These are phyloP conservation scores for Gambusia affinis DNA, from an alignment of 2,113 vertebrate species.

Conservation along the genomic window DNA sequence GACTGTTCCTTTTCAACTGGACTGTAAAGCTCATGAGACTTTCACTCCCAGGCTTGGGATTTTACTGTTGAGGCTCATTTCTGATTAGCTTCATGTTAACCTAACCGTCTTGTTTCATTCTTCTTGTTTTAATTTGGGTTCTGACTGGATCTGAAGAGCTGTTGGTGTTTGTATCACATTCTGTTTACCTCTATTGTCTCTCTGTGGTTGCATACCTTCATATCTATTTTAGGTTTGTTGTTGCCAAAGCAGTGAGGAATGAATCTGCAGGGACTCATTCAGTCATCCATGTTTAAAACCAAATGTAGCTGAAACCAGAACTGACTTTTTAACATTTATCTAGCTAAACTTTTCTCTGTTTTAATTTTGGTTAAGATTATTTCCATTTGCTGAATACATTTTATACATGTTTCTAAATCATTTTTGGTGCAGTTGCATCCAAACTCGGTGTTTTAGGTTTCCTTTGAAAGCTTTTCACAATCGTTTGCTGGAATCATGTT, in stretches of 20 bases:
- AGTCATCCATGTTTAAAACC: not conserved
- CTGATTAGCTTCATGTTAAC: not conserved
- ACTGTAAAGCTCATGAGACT: not conserved
- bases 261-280: not conserved
- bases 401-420: not conserved
- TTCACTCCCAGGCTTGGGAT: not conserved
- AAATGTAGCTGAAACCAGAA: not conserved
- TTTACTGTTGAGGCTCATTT: not conserved
- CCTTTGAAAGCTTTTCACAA: no score
- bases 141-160: not conserved
- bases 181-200: not conserved
- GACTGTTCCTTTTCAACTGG: not conserved
- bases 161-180: not conserved
- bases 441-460: not conserved
- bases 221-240: not conserved
- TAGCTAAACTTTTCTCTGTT: no score
- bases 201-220: not conserved
- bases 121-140: not conserved
- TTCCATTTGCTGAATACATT: not conserved
- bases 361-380: no score
- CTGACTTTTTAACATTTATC: no score
- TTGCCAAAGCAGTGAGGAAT: not conserved
- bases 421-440: no score
- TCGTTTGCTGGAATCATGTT: no score
- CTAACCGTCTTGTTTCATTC: no score